Percentiles rank a stretch among this genome's conserved stretches.
Evolutionary conservation across 92 coral and sea anemone genomes (phyloP).

Genomic region (Diadumene lineata): DNA sequence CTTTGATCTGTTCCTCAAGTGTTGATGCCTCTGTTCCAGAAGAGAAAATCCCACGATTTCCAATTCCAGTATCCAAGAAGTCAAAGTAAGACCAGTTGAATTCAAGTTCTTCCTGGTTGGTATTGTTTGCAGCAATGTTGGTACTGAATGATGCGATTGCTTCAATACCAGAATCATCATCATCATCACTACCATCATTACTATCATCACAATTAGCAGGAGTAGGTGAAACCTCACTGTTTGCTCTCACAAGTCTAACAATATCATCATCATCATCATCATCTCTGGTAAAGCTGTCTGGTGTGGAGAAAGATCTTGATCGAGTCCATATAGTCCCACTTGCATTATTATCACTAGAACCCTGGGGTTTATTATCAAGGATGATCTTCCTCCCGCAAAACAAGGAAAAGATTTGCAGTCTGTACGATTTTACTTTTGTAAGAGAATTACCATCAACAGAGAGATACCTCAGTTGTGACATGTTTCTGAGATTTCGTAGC

Average conservation of each 20-base stretch:
- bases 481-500: conserved; percentile 61
- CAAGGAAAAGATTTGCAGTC: conserved; percentile 49
- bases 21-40: neutral
- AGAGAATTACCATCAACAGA: conserved; percentile 60
- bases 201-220: conserved; percentile 14
- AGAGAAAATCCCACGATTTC: neutral
- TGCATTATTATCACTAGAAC: conserved; percentile 46
- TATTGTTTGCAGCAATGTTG: neutral
- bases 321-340: conserved; percentile 49
- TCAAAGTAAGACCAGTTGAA: conserved; percentile 78
- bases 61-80: conserved; percentile 25
- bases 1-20: conserved; percentile 25
- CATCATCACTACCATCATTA: conserved; percentile 35
- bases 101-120: conserved; percentile 32
- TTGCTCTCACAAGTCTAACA: conserved; percentile 28
- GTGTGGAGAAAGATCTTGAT: conserved; percentile 55
- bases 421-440: conserved; percentile 58
- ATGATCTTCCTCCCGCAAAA: conserved; percentile 72
- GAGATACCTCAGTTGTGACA: conserved; percentile 75
- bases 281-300: conserved; percentile 27
- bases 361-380: conserved; percentile 64
- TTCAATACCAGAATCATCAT: conserved; percentile 83
- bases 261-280: conserved; percentile 21
- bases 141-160: conserved; percentile 33
- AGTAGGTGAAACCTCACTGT: conserved; percentile 12